Conservation (phyloP, 2,113 vertebrate genomes). For the Vidua macroura region DNA sequence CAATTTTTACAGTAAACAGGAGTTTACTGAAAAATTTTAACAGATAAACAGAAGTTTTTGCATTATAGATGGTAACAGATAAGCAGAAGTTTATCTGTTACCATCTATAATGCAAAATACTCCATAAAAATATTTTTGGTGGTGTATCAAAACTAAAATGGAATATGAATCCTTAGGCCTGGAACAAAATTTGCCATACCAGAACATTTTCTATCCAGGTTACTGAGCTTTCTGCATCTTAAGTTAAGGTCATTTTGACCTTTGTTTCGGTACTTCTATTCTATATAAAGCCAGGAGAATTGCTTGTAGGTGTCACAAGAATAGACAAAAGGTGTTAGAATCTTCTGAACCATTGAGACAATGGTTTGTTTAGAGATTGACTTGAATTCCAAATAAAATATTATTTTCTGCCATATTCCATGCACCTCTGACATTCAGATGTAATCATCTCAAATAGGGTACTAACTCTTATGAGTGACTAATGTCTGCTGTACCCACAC, state of each 20-base stretch:
- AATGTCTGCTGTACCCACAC: rapidly evolving
- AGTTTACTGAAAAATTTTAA: neutral
- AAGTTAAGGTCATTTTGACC: neutral
- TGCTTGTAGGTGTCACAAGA: neutral
- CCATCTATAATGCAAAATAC: neutral
- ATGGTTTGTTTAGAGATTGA: neutral
- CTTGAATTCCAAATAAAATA: neutral
- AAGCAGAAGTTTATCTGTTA: neutral
- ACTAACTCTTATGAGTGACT: neutral
- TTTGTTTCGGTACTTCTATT: neutral
- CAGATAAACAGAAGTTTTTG: neutral
- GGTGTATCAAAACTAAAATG: neutral
- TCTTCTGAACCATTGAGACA: neutral
- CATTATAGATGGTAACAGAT: too few relatives aligned
- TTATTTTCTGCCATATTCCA: neutral
- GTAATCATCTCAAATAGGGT: neutral
- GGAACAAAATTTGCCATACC: neutral
- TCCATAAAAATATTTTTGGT: neutral
- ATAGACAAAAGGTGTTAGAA: neutral
- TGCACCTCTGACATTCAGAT: neutral
- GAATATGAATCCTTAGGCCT: neutral
- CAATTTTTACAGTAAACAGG: neutral
- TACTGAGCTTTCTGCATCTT: neutral
- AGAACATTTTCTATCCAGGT: neutral
- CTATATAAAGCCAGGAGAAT: neutral